These are phyloP conservation scores for Dicroscelio sp. DNA, from an alignment of 2,888 invertebrate genomes.

Conservation along the genomic window DNA sequence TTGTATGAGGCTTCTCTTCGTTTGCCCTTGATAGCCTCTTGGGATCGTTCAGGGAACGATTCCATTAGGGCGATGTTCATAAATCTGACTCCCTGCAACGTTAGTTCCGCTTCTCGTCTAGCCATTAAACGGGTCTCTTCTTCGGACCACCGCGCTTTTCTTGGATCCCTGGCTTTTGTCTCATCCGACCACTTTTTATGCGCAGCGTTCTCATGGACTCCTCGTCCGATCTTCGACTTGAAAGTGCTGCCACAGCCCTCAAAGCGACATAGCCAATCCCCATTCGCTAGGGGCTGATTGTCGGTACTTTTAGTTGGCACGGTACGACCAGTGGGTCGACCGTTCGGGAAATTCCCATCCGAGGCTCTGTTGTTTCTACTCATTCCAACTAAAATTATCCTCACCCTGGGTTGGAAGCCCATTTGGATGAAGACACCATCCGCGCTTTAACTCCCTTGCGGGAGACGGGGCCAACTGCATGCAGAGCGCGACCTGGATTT, in stretches of 20 bases:
- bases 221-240: neutral
- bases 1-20: neutral
- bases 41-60: neutral
- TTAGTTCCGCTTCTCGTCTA: constrained; percentile 13
- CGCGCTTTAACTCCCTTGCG: constrained; percentile 54
- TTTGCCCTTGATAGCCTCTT: constrained; percentile 57
- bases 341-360: neutral
- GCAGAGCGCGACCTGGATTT: neutral
- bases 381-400: too few relatives aligned
- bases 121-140: constrained; percentile 41
- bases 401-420: too few relatives aligned
- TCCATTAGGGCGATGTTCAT: neutral
- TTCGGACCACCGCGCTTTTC: neutral
- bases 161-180: neutral
- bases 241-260: neutral
- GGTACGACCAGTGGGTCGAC: neutral
- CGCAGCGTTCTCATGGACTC: constrained; percentile 11
- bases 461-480: constrained; percentile 13
- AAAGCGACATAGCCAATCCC: neutral
- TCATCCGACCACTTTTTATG: constrained; percentile 47
- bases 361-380: neutral
- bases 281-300: neutral
- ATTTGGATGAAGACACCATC: constrained; percentile 36
- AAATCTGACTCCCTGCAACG: neutral
- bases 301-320: neutral